A percentile compares a stretch with the other conserved stretches of the same genome.
Conservation (phyloP, 2,113 vertebrate species). For the rabbit (Oryctolagus cuniculus) region mOryCun1.1 NC_091451.1:22832001-22832500, state of each 20-base stretch:
- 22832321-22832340: constrained; percentile 78
- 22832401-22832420: constrained; percentile 76
- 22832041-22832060: constrained; percentile 63
- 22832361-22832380: constrained; percentile 56
- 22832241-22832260: constrained; percentile 69
- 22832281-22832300: constrained; percentile 74
- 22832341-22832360: constrained; percentile 67
- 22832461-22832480: constrained; percentile 85
- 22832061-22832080: constrained; percentile 72
- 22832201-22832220: constrained; percentile 75
- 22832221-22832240: constrained; percentile 51
- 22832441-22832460: constrained; percentile 80
- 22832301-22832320: constrained; percentile 73
- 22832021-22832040: constrained; percentile 64
- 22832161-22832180: constrained; percentile 72
- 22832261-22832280: constrained; percentile 60
- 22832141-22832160: constrained; percentile 60
- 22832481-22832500: constrained; percentile 87
- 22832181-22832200: constrained; percentile 65
- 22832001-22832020: constrained; percentile 38
- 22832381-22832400: constrained; percentile 74
- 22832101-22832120: constrained; percentile 61
- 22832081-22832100: constrained; percentile 73
- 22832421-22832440: constrained; percentile 17
- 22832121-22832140: constrained; percentile 63